A percentile compares a stretch with the other conserved stretches of the same genome.
Conservation (phyloP, 2,797 vertebrate species). For the Xiphophorus birchmanni region DNA sequence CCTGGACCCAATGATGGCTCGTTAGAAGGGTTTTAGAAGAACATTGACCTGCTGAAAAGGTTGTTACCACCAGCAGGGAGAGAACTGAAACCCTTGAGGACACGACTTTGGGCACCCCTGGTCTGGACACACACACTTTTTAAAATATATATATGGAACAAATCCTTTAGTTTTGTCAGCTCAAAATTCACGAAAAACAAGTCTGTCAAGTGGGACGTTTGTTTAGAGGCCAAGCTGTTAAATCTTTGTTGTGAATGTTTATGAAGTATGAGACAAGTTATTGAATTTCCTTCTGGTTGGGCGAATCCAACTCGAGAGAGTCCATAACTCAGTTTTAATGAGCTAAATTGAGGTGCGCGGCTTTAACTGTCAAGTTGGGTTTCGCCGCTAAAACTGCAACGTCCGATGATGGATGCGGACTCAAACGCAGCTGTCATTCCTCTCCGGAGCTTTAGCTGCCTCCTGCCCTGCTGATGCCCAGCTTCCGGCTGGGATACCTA, state of each 20-base stretch:
- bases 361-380: background rate
- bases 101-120: no score
- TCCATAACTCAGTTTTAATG: background rate
- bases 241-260: background rate
- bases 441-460: conserved; percentile 21
- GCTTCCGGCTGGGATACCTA: background rate
- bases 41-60: no score
- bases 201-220: background rate
- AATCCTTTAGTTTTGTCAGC: background rate
- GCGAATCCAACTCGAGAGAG: background rate
- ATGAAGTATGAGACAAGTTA: background rate
- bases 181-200: background rate
- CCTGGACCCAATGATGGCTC: no score
- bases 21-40: no score
- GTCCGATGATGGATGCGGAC: conserved; percentile 4
- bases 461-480: background rate
- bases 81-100: no score
- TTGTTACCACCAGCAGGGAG: no score
- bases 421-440: conserved; percentile 52
- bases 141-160: background rate
- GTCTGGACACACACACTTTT: background rate
- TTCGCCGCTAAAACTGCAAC: background rate
- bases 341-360: background rate
- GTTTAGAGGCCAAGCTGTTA: background rate
- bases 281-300: background rate